phyloP scores from a whole-genome alignment of 2,797 vertebrate species.

The Dendrocincla tyrannina region DNA sequence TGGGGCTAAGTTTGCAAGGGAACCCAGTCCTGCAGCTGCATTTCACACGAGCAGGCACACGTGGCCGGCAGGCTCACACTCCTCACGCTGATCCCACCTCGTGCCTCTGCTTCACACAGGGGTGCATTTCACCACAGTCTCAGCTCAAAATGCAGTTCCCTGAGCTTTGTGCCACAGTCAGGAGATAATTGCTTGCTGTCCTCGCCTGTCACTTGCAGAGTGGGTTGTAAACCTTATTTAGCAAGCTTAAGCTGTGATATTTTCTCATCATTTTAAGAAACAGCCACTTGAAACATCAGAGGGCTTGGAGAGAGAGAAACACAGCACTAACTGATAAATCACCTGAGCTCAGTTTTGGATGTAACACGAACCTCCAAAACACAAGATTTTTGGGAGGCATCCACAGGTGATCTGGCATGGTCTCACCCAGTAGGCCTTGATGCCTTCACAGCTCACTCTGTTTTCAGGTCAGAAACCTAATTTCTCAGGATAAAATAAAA shows the following conservation, averaged over 20 bases:
- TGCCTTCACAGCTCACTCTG: constrained; percentile 38
- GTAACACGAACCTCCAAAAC: background rate
- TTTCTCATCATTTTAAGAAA: constrained; percentile 21
- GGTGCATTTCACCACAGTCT: background rate
- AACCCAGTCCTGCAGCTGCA: background rate
- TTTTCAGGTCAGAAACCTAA: constrained; percentile 31
- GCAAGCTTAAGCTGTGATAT: background rate
- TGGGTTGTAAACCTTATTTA: constrained; percentile 27
- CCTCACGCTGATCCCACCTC: background rate
- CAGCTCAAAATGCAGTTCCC: background rate
- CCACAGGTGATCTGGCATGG: background rate
- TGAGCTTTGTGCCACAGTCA: background rate
- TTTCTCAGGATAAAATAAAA: constrained; percentile 59
- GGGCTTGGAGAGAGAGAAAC: background rate
- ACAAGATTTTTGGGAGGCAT: background rate
- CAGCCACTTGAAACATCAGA: background rate
- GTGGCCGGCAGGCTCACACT: fast-evolving
- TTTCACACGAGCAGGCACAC: fast-evolving
- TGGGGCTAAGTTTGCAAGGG: background rate
- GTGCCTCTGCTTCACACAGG: background rate
- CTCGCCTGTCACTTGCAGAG: background rate
- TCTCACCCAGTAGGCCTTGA: background rate
- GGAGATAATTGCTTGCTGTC: background rate
- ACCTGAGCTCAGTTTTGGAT: background rate
- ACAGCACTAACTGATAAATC: background rate